phyloP scores from a whole-genome alignment of 2,888 invertebrate genomes.

The Drosophila mimetica region DNA sequence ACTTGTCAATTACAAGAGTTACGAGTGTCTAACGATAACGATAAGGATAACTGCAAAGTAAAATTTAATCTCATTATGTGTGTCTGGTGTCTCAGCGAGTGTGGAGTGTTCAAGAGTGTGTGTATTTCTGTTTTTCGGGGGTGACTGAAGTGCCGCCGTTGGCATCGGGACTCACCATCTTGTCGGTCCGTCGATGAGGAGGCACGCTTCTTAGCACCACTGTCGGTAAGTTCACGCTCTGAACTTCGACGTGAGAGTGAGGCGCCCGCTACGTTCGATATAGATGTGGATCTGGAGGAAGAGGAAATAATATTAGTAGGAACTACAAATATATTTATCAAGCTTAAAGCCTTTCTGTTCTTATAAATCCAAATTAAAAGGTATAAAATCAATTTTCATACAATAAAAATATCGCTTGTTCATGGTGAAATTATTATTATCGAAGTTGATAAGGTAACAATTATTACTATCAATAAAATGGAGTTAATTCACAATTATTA shows the following conservation, averaged over 20 bases:
- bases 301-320: not conserved
- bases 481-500: not conserved
- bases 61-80: constrained; percentile 62
- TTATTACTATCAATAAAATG: not conserved
- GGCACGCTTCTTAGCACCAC: constrained; percentile 89
- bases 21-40: constrained; percentile 53
- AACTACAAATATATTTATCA: not conserved
- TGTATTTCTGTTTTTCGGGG: constrained; percentile 30
- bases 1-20: constrained; percentile 36
- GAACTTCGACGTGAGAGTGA: constrained; percentile 93
- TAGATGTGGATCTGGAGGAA: constrained; percentile 90
- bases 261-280: constrained; percentile 93
- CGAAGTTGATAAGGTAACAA: not conserved
- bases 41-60: constrained; percentile 70
- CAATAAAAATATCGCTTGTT: not conserved
- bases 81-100: constrained; percentile 25
- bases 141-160: constrained; percentile 37
- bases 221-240: constrained; percentile 90
- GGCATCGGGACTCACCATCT: constrained; percentile 85
- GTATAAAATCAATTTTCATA: too few species aligned
- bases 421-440: not conserved
- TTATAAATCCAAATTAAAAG: too few species aligned
- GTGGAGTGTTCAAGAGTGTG: constrained; percentile 34
- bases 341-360: too few species aligned
- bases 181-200: constrained; percentile 90